Percentiles rank a stretch among this genome's conserved stretches.
phyloP scores from a whole-genome alignment of 2,113 vertebrate species.

The Dicrurus megarhynchus region DNA sequence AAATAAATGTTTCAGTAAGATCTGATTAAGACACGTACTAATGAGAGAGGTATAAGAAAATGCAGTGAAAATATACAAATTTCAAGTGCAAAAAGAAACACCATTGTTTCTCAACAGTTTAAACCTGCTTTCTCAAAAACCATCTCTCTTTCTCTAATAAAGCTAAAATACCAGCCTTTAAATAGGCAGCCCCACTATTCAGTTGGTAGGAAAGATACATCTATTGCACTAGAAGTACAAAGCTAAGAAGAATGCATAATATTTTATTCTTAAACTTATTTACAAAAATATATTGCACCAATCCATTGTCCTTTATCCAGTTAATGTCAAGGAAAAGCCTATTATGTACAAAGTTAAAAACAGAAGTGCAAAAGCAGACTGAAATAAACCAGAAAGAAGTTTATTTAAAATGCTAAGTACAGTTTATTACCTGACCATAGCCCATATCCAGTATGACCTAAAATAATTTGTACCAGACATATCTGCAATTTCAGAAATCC shows the following conservation, averaged over 20 bases:
- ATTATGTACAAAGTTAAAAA: slow-evolving; percentile 68
- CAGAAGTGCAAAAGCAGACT: slow-evolving; percentile 65
- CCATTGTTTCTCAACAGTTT: background rate
- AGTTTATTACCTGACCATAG: slow-evolving; percentile 67
- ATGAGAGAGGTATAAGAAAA: slow-evolving; percentile 32
- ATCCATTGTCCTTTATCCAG: slow-evolving; percentile 23
- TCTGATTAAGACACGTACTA: background rate
- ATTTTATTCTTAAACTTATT: slow-evolving; percentile 68
- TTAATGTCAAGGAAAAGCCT: slow-evolving; percentile 40
- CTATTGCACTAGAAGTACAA: slow-evolving; percentile 1
- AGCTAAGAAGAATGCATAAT: slow-evolving; percentile 23
- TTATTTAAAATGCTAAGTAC: slow-evolving; percentile 72
- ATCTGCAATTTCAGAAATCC: background rate
- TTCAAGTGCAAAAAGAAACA: slow-evolving; percentile 39
- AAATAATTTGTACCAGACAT: background rate
- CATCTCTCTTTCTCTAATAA: background rate
- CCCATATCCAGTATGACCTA: slow-evolving; percentile 37
- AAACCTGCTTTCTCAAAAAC: background rate
- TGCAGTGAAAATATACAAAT: slow-evolving; percentile 7
- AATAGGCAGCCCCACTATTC: background rate
- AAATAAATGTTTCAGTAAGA: slow-evolving; percentile 27
- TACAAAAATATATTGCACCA: slow-evolving; percentile 69
- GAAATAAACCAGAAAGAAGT: slow-evolving; percentile 58
- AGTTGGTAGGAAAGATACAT: slow-evolving; percentile 4
- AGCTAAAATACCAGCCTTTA: slow-evolving; percentile 3